phyloP scores from a whole-genome alignment of 2,113 vertebrate genomes.

The Catharus bicknelli region DNA sequence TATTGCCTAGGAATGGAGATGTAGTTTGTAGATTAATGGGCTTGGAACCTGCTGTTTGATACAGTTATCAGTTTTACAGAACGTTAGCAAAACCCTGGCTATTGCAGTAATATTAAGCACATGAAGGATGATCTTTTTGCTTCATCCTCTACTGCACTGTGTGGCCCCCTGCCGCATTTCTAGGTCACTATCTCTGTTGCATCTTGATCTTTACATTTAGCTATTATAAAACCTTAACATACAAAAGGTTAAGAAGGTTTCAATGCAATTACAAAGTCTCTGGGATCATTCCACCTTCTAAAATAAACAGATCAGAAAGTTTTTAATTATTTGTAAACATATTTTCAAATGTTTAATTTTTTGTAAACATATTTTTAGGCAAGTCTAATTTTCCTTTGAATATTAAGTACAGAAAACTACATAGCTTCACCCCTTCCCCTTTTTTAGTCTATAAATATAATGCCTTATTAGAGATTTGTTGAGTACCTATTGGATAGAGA shows the following conservation, averaged over 20 bases:
- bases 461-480: background rate
- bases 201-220: background rate
- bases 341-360: background rate
- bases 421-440: background rate
- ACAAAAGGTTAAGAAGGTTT: background rate
- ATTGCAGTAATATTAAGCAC: background rate
- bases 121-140: background rate
- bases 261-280: background rate
- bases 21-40: background rate
- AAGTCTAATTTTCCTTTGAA: background rate
- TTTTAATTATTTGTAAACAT: background rate
- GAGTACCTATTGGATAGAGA: background rate
- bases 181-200: background rate
- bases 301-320: background rate
- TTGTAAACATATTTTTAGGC: background rate
- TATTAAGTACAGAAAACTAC: background rate
- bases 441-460: background rate
- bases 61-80: background rate
- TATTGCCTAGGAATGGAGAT: background rate
- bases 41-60: background rate
- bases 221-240: background rate
- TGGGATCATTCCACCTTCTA: background rate
- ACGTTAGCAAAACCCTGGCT: background rate
- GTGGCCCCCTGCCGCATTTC: background rate
- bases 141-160: fast-evolving